Percentiles rank a stretch among this genome's conserved stretches.
Conservation (phyloP, 1,140 invertebrate species). For the Polypedilum pembai region DNA sequence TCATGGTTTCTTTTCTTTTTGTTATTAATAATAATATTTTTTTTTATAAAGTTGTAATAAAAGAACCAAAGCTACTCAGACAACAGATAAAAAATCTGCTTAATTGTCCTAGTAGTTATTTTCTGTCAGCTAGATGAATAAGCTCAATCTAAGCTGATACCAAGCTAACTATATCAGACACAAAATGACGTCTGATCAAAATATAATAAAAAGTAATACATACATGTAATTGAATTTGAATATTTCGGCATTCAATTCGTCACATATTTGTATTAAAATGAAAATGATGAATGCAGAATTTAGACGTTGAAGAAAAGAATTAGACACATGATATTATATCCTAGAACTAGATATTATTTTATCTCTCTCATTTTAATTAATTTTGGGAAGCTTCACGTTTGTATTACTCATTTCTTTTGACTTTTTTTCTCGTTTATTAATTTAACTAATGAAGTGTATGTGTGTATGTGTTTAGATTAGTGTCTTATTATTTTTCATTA, state of each 20-base stretch:
- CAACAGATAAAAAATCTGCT: too few relatives aligned
- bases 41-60: too few relatives aligned
- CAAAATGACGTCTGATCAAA: too few relatives aligned
- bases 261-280: not conserved
- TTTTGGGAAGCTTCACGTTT: conserved; percentile 3
- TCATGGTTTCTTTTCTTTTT: too few relatives aligned
- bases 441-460: not conserved
- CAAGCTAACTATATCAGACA: too few relatives aligned
- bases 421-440: not conserved
- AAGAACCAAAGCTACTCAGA: too few relatives aligned
- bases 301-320: not conserved
- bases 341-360: not conserved
- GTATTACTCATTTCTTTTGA: not conserved
- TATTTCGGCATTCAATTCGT: not conserved
- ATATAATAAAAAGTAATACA: too few relatives aligned
- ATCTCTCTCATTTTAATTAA: not conserved
- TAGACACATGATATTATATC: not conserved
- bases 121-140: too few relatives aligned
- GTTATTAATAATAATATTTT: not conserved
- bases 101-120: too few relatives aligned
- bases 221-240: conserved; percentile 5
- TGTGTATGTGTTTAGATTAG: not conserved
- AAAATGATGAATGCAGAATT: not conserved
- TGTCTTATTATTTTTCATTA: not conserved
- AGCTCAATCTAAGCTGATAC: too few relatives aligned